Percentiles rank a stretch among this genome's conserved stretches.
phyloP scores from a whole-genome alignment of 2,888 invertebrate species.

The Phlogophora meticulosa region DNA sequence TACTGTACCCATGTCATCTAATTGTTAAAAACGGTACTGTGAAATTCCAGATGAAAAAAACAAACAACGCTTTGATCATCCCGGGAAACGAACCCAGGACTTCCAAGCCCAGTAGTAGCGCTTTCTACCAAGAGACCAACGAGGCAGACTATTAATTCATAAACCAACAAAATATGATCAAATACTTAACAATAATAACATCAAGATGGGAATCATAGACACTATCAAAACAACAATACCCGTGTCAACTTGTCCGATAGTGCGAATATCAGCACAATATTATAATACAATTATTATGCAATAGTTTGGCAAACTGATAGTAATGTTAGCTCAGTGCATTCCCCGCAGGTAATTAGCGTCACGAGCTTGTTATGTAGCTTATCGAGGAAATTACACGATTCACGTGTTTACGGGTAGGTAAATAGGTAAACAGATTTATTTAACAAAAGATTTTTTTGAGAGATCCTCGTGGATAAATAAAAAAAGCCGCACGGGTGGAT shows the following conservation, averaged over 20 bases:
- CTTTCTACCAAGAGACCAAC: too few relatives aligned
- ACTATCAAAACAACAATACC: conserved; percentile 21
- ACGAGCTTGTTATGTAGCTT: conserved; percentile 37
- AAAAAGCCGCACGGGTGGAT: too few relatives aligned
- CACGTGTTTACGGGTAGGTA: conserved; percentile 42
- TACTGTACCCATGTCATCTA: too few relatives aligned
- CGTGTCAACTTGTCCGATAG: conserved; percentile 50
- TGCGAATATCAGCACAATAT: conserved; percentile 54
- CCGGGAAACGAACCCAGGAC: too few relatives aligned
- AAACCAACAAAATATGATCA: conserved; percentile 8
- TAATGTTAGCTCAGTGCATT: conserved; percentile 80
- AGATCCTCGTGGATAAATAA: too few relatives aligned
- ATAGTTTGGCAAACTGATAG: conserved; percentile 80
- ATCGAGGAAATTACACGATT: conserved; percentile 50
- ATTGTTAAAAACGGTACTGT: too few relatives aligned
- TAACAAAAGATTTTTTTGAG: too few relatives aligned
- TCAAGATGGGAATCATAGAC: conserved; percentile 16
- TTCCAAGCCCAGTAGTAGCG: too few relatives aligned
- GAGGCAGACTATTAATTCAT: too few relatives aligned
- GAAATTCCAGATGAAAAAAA: too few relatives aligned
- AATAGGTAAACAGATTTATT: not conserved
- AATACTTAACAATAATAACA: conserved; percentile 3
- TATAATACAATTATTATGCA: conserved; percentile 74
- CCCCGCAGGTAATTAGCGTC: conserved; percentile 73
- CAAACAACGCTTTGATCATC: too few relatives aligned